Evolutionary conservation across 2,113 vertebrate species (phyloP).

Genomic region (Oxygymnocypris stewartii): DNA sequence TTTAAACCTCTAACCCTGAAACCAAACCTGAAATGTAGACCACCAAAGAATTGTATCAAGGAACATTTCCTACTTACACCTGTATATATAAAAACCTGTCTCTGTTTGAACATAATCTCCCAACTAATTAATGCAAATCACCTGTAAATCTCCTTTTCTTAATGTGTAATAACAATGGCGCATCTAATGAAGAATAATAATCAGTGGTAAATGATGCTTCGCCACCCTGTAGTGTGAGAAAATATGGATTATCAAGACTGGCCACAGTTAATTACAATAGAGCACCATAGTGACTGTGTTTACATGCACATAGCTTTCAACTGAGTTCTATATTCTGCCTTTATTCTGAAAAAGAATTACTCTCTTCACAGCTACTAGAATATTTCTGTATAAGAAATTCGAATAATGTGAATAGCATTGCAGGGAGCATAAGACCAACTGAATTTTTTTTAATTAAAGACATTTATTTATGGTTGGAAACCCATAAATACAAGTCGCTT

Average conservation of each 20-base stretch:
- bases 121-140: constrained; percentile 23
- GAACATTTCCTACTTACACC: background rate
- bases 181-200: constrained; percentile 33
- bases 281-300: background rate
- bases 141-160: background rate
- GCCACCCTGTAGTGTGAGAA: constrained; percentile 19
- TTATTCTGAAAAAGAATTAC: background rate
- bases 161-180: constrained; percentile 23
- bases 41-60: background rate
- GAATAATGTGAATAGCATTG: background rate
- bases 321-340: background rate
- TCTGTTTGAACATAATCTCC: background rate
- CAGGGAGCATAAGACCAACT: background rate
- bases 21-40: background rate
- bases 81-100: background rate
- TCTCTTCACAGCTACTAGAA: background rate
- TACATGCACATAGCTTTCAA: background rate
- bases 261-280: constrained; percentile 12
- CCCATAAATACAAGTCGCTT: no score
- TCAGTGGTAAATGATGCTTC: constrained; percentile 24
- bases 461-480: background rate
- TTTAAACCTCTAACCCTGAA: background rate
- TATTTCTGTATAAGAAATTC: background rate
- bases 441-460: background rate
- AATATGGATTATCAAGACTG: constrained; percentile 10